Percentiles rank a stretch among this genome's conserved stretches.
phyloP scores from a whole-genome alignment of 2,113 vertebrate genomes.

The Anthoscopus minutus region DNA sequence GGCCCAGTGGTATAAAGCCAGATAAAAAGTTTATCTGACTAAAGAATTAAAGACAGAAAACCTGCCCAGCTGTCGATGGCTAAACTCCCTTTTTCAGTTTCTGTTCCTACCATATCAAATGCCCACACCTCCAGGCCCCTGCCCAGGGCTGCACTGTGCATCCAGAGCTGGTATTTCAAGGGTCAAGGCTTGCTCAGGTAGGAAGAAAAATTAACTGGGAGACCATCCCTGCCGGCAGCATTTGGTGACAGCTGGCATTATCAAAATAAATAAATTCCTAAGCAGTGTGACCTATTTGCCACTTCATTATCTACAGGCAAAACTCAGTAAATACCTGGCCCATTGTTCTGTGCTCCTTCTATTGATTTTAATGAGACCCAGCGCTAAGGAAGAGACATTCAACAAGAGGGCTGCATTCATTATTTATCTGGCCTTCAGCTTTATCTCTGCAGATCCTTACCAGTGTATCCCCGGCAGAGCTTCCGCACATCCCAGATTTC shows the following conservation, averaged over 20 bases:
- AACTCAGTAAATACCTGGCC: neutral
- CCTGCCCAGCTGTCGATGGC: neutral
- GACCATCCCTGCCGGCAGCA: neutral
- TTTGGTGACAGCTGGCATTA: neutral
- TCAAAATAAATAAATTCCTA: neutral
- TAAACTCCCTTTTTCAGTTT: neutral
- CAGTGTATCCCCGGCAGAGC: rapidly evolving
- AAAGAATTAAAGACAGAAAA: neutral
- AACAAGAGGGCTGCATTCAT: neutral
- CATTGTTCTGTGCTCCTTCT: neutral
- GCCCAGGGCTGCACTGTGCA: neutral
- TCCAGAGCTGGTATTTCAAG: neutral
- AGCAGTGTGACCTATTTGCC: neutral
- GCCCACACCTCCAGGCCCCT: neutral
- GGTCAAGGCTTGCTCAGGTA: neutral
- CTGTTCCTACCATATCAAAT: neutral
- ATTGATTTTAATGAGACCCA: neutral
- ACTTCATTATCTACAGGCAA: neutral
- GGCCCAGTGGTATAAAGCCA: neutral
- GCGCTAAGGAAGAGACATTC: neutral
- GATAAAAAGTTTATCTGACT: neutral
- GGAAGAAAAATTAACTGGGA: neutral
- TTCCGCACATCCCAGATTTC: rapidly evolving
- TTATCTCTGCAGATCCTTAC: neutral
- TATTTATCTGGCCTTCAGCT: neutral